Evolutionary conservation across 2,888 invertebrate species (phyloP).

Genomic region (Nesidiocoris tenuis): DNA sequence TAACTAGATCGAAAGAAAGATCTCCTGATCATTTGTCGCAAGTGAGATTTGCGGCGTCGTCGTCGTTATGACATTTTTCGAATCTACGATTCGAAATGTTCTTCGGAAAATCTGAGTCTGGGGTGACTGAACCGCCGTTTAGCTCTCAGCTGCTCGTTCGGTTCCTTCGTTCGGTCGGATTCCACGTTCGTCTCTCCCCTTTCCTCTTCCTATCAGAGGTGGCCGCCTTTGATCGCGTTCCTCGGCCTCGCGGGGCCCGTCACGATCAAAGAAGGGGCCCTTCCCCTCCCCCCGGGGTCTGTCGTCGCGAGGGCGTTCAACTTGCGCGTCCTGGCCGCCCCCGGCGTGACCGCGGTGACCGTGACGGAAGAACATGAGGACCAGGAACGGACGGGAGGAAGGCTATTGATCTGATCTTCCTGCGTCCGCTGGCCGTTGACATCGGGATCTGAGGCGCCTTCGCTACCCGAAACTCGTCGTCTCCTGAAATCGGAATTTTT

Average conservation of each 20-base stretch:
- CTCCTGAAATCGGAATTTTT: too few species aligned
- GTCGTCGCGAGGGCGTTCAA: slow-evolving; percentile 25
- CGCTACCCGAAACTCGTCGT: too few species aligned
- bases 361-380: neutral
- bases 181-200: neutral
- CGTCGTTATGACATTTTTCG: too few species aligned
- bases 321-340: slow-evolving; percentile 10
- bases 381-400: neutral
- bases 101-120: too few species aligned
- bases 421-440: neutral
- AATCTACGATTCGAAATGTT: too few species aligned
- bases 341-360: neutral
- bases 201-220: neutral
- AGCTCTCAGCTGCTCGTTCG: neutral
- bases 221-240: neutral
- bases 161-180: neutral
- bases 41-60: too few species aligned
- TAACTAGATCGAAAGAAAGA: too few species aligned
- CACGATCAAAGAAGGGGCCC: neutral
- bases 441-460: too few species aligned
- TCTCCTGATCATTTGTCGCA: too few species aligned
- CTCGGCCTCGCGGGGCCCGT: neutral
- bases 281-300: neutral
- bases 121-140: neutral
- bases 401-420: neutral